Conservation (phyloP, 2,797 vertebrate species). For the Parambassis ranga region DNA sequence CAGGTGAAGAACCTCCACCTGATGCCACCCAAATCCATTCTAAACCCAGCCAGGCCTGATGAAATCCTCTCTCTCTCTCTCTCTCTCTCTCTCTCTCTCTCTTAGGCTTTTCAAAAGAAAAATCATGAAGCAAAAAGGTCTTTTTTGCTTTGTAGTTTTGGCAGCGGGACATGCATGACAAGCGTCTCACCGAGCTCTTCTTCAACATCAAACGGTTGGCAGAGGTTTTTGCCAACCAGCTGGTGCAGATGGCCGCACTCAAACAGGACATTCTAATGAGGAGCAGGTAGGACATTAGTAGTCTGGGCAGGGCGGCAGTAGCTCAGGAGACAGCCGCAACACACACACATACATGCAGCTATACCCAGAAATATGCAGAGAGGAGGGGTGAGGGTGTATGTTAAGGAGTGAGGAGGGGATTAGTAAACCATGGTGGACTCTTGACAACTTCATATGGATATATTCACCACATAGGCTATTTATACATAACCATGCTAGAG, state of each 20-base stretch:
- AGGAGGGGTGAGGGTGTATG: slow-evolving; percentile 1
- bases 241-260: slow-evolving; percentile 73
- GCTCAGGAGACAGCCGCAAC: slow-evolving; percentile 31
- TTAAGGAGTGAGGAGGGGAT: slow-evolving; percentile 1
- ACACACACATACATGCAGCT: slow-evolving; percentile 31
- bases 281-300: slow-evolving; percentile 61
- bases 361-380: slow-evolving; percentile 6
- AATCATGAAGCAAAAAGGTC: slow-evolving; percentile 39
- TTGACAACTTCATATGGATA: slow-evolving; percentile 31
- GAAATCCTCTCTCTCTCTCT: too few species aligned
- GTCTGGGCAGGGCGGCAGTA: slow-evolving; percentile 61
- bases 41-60: slow-evolving; percentile 12
- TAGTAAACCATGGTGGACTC: background rate
- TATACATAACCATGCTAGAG: slow-evolving; percentile 12
- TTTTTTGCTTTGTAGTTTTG: slow-evolving; percentile 53
- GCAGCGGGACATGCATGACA: slow-evolving; percentile 2
- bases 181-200: slow-evolving; percentile 35
- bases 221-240: slow-evolving; percentile 55
- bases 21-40: slow-evolving; percentile 21
- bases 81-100: too few species aligned
- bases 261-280: slow-evolving; percentile 70
- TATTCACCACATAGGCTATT: background rate
- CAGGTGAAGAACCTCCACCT: slow-evolving; percentile 8
- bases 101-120: background rate
- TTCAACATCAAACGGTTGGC: slow-evolving; percentile 71